Base-by-base conservation (phyloP, 2,113 vertebrate species). In the Passer domesticus region DNA sequence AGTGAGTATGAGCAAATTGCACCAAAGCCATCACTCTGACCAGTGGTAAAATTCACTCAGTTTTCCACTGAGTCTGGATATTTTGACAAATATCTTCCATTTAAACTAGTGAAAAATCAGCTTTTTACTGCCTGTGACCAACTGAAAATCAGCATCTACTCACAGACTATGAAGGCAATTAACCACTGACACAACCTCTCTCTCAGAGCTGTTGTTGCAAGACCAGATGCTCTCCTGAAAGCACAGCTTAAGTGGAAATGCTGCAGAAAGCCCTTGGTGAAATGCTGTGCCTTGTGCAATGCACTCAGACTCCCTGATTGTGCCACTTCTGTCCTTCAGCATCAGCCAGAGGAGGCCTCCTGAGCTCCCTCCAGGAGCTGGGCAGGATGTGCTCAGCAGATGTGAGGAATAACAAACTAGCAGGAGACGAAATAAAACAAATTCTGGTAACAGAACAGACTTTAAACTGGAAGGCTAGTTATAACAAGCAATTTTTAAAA, bases 11-110 rank as follows among this genome's bases (percentile, higher is more conserved):
- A 84, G 60, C 83, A 91, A 91, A 94, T 35, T 84, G 91, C 73
- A 84, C 60, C 69, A 44, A 87, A 83, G 58, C 56, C 78, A 64
- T 72, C 58, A 15, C n/a, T 60, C 79, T 86, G 80, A 73, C 89
- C 82, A 68, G 17, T 44, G 53, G 74, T 44, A 76, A 68, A 91
- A 89, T n/a, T 37, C 44, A 64, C 59, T 79, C 69, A 24, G 12
- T 84, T 91, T 92, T 92, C 70, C 87, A 79, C 49, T 15, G 39
- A 68, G 23, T 37, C 41, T 76, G 74, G 41, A 41, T 92, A 66
- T 85, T 94, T 92, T 44, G 66, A 91, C 77, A 91, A 83, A 84
- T 82, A 87, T n/a, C 49, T 87, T 91, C 83, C 49, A 58, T 49
- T 94, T 58, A 64, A 73, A 76, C 49, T 39, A 16, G 9, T 79